These are phyloP conservation scores for Monodelphis domestica DNA, from an alignment of 2,797 vertebrate species.

Conservation along the genomic window DNA sequence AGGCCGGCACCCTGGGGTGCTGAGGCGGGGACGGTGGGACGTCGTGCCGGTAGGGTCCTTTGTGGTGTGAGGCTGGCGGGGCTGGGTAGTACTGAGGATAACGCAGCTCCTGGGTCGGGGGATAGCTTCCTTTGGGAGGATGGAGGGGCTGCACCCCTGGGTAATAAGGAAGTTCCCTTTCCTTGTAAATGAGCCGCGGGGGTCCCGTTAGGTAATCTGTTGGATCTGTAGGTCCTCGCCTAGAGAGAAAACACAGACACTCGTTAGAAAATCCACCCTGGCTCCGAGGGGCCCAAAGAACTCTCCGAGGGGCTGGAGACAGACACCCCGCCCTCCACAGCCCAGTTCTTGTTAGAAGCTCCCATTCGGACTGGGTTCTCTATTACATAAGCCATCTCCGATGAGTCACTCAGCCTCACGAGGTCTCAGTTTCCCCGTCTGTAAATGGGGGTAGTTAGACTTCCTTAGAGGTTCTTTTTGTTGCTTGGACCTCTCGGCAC, in stretches of 20 bases:
- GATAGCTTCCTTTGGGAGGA: slow-evolving; percentile 86
- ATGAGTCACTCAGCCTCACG: not conserved
- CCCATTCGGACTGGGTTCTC: not conserved
- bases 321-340: not conserved
- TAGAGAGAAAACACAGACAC: slow-evolving; percentile 81
- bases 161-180: slow-evolving; percentile 88
- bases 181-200: slow-evolving; percentile 85
- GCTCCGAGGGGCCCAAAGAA: not conserved
- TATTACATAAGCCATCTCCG: not conserved
- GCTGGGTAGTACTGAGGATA: slow-evolving; percentile 90
- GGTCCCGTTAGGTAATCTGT: slow-evolving; percentile 89
- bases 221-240: slow-evolving; percentile 90
- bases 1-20: slow-evolving; percentile 88
- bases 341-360: not conserved
- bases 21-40: slow-evolving; percentile 95
- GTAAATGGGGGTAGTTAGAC: not conserved
- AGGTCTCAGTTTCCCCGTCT: not conserved
- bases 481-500: not conserved
- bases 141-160: slow-evolving; percentile 87
- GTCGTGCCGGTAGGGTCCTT: slow-evolving; percentile 95
- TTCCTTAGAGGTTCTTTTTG: not conserved
- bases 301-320: not conserved
- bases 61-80: slow-evolving; percentile 83
- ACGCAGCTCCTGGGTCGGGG: slow-evolving; percentile 83
- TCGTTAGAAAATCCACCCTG: not conserved